Base-by-base conservation (phyloP, 2,113 vertebrate genomes). In the Ameiurus melas region DNA sequence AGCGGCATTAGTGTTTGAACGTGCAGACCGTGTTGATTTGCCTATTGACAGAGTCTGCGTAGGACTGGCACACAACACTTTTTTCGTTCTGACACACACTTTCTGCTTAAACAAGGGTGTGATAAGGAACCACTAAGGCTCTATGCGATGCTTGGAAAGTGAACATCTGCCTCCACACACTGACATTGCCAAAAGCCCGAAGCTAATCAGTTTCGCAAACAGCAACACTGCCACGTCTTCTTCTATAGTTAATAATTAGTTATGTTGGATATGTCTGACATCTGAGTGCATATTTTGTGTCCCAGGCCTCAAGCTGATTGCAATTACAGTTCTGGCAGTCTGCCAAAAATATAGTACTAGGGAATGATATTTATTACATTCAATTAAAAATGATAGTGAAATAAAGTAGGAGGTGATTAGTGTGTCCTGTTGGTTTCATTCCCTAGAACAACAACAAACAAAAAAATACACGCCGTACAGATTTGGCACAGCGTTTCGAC, bases 151-250 rank as follows among this genome's bases (percentile, higher is more conserved):
- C 55, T 43, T 27, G 55, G 33, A 51, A 62, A 53, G 33, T 70
- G 55, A 82, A 82, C n/a, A 88, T 53, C 85, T 85, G 71, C 71
- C 73, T 39, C 33, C 27, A 3, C 66, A 73, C 57, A 33, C 27
- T 13, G 36, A 39, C n/a, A 5, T 81, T 51, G 27, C 16, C 36
- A 75, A n/a, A n/a, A n/a, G n/a, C n/a, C n/a, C n/a, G 13, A 33
- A 66, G 55, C 64, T 77, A 5, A 70, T 77, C 68, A 62, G 73
- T 9, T 77, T 77, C 12, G 39, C 73, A 77, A 43, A 77, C 36
- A 77, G 39, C 4, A 9, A 36, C 68, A 36, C 5, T 19, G 30
- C 30, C 14, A 33, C 13, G 14, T 70, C 66, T 14, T 33, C n/a
- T 70, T 33, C 30, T 70, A 17, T 70, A 55, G 27, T 79, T 55